Conservation (phyloP, 92 coral and sea anemone genomes). For the Anthopleura xanthogrammica region DNA sequence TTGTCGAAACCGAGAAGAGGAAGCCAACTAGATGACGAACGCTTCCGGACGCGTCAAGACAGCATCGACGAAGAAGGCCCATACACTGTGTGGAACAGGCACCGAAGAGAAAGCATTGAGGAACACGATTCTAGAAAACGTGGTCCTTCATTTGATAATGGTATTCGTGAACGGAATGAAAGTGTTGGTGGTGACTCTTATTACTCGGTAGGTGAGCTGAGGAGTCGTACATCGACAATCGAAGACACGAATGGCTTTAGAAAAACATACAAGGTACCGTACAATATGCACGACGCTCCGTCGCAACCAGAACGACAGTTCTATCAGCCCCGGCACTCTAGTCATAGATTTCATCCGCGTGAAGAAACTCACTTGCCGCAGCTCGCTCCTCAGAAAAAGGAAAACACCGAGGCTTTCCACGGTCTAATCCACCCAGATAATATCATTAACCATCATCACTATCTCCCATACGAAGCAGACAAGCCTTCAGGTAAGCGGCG, state of each 20-base stretch:
- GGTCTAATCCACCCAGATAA: slow-evolving; percentile 79
- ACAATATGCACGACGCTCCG: background rate
- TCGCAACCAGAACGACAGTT: slow-evolving; percentile 5
- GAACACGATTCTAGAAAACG: slow-evolving; percentile 27
- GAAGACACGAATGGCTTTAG: slow-evolving; percentile 17
- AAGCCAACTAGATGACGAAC: slow-evolving; percentile 45
- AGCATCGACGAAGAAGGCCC: slow-evolving; percentile 39
- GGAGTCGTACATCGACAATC: slow-evolving; percentile 24
- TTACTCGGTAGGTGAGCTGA: slow-evolving; percentile 36
- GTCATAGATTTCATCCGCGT: slow-evolving; percentile 5
- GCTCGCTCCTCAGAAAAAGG: slow-evolving; percentile 6
- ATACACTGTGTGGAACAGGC: slow-evolving; percentile 17
- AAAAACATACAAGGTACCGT: background rate
- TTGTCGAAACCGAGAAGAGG: slow-evolving; percentile 9
- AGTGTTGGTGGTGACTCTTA: slow-evolving; percentile 39
- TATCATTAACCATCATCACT: slow-evolving; percentile 77
- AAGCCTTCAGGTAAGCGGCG: slow-evolving; percentile 33
- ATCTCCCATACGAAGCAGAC: slow-evolving; percentile 72
- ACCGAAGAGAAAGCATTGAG: slow-evolving; percentile 34
- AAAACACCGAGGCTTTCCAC: slow-evolving; percentile 40
- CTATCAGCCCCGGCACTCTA: slow-evolving; percentile 1
- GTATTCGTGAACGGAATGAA: slow-evolving; percentile 37
- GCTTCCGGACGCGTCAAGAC: slow-evolving; percentile 8
- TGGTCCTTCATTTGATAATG: slow-evolving; percentile 17
- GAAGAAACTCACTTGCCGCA: slow-evolving; percentile 16